These are phyloP conservation scores for Rhabdomys pumilio DNA, from an alignment of 2,797 vertebrate species.

Conservation along the genomic window DNA sequence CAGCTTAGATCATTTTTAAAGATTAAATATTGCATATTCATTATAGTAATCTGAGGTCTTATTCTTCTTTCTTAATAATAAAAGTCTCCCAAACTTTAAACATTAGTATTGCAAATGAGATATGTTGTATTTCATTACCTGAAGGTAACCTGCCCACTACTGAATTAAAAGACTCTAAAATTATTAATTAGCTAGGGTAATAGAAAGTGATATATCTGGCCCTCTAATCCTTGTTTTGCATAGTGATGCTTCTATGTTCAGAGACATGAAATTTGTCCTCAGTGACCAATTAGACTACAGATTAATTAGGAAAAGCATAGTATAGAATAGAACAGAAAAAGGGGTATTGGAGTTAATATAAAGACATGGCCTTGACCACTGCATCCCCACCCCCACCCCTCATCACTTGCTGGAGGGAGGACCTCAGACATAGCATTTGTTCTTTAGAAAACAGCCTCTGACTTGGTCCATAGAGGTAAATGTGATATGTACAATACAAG, in stretches of 20 bases:
- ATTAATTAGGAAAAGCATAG: not conserved
- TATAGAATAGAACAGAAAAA: not conserved
- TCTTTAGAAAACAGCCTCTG: not conserved
- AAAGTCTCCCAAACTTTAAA: conserved; percentile 6
- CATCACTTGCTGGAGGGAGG: not conserved
- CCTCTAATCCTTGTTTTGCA: not conserved
- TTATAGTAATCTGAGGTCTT: conserved; percentile 47
- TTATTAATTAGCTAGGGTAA: not conserved
- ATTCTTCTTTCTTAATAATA: conserved; percentile 54
- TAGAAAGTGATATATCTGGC: not conserved
- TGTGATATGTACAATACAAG: not conserved
- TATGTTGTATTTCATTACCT: not conserved
- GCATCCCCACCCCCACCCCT: not conserved
- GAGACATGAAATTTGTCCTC: not conserved
- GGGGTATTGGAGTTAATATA: not conserved
- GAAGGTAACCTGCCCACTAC: not conserved
- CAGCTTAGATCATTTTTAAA: not conserved
- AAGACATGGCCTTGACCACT: not conserved
- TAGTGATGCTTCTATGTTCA: not conserved
- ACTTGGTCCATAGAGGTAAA: conserved; percentile 25
- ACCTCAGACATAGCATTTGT: not conserved
- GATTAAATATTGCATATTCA: conserved; percentile 28
- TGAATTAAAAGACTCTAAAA: not conserved
- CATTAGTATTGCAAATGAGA: conserved; percentile 6
- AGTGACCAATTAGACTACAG: not conserved